These are phyloP conservation scores for Centrocercus urophasianus DNA, from an alignment of 2,113 vertebrate species.

Conservation along the genomic window DNA sequence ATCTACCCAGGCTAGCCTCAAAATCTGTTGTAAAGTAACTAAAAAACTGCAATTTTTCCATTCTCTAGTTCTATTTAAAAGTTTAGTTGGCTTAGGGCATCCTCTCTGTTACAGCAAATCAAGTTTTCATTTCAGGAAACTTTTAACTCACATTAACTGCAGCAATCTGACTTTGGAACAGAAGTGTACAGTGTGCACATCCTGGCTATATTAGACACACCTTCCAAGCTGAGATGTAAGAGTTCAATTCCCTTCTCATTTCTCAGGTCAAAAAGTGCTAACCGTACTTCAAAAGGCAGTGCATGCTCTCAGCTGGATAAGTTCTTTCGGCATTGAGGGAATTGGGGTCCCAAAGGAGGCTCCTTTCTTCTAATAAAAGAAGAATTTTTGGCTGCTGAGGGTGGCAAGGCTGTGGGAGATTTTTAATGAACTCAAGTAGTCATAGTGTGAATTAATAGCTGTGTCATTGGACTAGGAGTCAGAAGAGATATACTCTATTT, in stretches of 20 bases:
- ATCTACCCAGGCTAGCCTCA: not conserved
- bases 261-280: constrained; percentile 41
- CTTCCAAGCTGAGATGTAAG: not conserved
- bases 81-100: not conserved
- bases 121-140: not conserved
- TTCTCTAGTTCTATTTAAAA: not conserved
- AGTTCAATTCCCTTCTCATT: not conserved
- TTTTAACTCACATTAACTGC: not conserved
- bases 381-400: constrained; percentile 3
- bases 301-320: not conserved
- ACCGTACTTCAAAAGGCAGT: constrained; percentile 29
- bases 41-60: not conserved
- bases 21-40: not conserved
- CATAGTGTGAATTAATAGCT: constrained; percentile 36
- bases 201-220: not conserved
- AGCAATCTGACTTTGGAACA: not conserved
- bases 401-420: constrained; percentile 21
- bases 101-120: not conserved
- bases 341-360: constrained; percentile 27
- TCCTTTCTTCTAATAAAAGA: constrained; percentile 19
- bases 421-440: constrained; percentile 53
- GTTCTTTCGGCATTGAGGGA: not conserved
- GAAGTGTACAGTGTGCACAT: not conserved
- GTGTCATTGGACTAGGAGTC: not conserved
- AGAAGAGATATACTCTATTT: not conserved